A percentile compares a stretch with the other conserved stretches of the same genome.
Conservation (phyloP, 2,888 invertebrate genomes). For the Eristalis pertinax region DNA sequence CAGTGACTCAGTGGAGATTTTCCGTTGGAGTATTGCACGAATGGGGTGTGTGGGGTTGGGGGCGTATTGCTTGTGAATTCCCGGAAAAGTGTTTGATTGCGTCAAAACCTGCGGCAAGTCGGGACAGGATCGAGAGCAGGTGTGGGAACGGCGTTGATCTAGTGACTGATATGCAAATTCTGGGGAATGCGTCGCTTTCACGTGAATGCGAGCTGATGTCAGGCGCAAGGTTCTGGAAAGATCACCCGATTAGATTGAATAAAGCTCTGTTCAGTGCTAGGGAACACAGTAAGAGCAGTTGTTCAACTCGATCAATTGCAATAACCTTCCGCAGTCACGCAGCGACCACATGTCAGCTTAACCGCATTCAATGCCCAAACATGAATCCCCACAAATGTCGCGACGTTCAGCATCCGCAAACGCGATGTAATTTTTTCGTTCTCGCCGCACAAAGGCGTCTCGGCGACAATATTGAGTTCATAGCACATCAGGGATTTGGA, state of each 20-base stretch:
- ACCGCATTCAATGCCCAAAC: not conserved
- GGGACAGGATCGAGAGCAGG: not conserved
- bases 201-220: too few species aligned
- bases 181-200: too few species aligned
- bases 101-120: not conserved
- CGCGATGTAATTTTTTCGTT: not conserved
- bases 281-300: too few species aligned
- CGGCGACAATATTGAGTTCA: not conserved
- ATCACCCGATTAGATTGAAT: too few species aligned
- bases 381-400: not conserved
- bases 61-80: not conserved
- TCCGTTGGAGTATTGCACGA: not conserved
- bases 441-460: not conserved
- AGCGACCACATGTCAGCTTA: not conserved
- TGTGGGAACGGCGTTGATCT: not conserved
- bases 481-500: not conserved
- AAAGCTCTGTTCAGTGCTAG: too few species aligned
- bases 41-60: not conserved
- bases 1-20: constrained; percentile 1
- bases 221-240: too few species aligned
- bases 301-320: not conserved
- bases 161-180: not conserved
- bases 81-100: not conserved
- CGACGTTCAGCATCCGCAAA: not conserved
- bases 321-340: not conserved